phyloP scores from a whole-genome alignment of 2,113 vertebrate genomes.

The Oreotrochilus melanogaster region DNA sequence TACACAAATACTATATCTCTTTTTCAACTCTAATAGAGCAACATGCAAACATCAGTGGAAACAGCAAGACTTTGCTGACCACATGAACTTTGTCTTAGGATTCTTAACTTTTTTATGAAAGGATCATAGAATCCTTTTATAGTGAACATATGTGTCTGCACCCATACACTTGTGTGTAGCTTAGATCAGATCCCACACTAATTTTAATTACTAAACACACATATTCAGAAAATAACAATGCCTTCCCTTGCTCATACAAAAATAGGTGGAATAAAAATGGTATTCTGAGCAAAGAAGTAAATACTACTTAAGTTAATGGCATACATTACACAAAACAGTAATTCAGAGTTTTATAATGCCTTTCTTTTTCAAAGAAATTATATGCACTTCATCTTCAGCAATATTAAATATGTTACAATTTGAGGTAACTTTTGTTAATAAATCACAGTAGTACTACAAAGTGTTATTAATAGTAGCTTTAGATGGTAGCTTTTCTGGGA shows the following conservation, averaged over 20 bases:
- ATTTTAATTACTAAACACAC: not conserved
- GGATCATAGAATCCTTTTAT: not conserved
- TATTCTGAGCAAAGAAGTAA: constrained; percentile 50
- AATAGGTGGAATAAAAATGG: not conserved
- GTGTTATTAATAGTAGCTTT: constrained; percentile 60
- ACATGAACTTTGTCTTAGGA: not conserved
- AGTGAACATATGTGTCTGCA: not conserved
- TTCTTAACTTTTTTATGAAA: not conserved
- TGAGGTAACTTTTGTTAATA: constrained; percentile 69
- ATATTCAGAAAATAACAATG: not conserved
- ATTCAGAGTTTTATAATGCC: constrained; percentile 68
- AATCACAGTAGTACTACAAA: constrained; percentile 65
- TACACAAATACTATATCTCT: not conserved
- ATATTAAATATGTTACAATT: constrained; percentile 71
- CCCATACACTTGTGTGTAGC: not conserved
- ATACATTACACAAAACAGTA: constrained; percentile 61
- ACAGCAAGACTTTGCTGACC: not conserved
- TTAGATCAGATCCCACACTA: not conserved
- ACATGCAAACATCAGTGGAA: not conserved
- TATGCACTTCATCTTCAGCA: constrained; percentile 58
- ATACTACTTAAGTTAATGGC: constrained; percentile 51
- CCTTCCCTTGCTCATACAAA: not conserved
- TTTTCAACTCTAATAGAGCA: not conserved
- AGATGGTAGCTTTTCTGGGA: constrained; percentile 20
- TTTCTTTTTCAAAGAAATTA: constrained; percentile 71